A percentile compares a stretch with the other conserved stretches of the same genome.
These are phyloP conservation scores for Linnaemya tessellans DNA, from an alignment of 2,888 invertebrate genomes.

Conservation along the genomic window DNA sequence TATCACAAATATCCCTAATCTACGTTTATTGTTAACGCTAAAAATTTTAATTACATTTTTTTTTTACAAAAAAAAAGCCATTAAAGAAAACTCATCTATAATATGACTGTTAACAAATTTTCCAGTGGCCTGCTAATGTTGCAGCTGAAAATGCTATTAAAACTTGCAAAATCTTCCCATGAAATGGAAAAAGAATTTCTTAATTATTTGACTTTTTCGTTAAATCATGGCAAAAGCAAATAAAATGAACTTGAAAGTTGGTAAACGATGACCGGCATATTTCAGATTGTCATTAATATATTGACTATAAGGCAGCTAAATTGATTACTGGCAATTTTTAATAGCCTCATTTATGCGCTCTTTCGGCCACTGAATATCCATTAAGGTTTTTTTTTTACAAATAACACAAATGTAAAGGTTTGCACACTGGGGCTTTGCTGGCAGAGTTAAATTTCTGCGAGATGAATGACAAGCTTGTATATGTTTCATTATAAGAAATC, in stretches of 20 bases:
- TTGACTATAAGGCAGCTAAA: background rate
- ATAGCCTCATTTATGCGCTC: background rate
- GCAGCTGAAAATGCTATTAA: conserved; percentile 4
- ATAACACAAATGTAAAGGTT: too few species aligned
- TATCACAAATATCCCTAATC: too few species aligned
- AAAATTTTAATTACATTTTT: background rate
- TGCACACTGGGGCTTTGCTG: too few species aligned
- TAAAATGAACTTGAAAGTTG: background rate
- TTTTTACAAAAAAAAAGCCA: background rate
- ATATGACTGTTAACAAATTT: background rate
- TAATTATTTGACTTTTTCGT: background rate
- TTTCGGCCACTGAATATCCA: background rate
- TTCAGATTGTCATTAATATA: background rate
- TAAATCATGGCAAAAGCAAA: background rate
- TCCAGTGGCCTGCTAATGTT: background rate
- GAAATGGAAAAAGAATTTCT: background rate
- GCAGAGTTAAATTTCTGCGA: too few species aligned
- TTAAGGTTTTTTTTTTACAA: background rate
- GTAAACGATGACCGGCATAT: background rate
- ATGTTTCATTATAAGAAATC: too few species aligned
- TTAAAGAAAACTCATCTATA: background rate
- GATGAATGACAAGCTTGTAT: too few species aligned
- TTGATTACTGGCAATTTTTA: conserved; percentile 15
- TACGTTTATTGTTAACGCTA: background rate
- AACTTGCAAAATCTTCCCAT: background rate